Evolutionary conservation across 2,113 vertebrate species (phyloP).

Genomic region (Odocoileus hemionus): DNA sequence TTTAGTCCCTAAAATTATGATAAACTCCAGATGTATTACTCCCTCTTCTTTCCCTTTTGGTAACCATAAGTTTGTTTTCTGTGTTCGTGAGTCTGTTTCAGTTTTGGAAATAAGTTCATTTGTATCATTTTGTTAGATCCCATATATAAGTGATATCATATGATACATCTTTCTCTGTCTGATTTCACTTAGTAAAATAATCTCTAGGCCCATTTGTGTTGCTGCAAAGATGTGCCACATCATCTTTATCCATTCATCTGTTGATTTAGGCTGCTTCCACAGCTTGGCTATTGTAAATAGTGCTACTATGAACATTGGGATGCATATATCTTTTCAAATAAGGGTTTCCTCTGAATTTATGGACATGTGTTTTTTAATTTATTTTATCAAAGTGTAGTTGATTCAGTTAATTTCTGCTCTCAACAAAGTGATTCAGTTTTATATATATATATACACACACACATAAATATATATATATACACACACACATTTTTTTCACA

Average conservation of each 20-base stretch:
- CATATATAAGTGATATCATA: background rate
- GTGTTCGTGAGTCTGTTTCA: background rate
- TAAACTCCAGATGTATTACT: background rate
- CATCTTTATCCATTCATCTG: background rate
- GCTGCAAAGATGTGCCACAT: too few relatives aligned
- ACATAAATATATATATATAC: rapidly evolving
- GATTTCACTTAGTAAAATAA: background rate
- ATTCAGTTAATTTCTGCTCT: background rate
- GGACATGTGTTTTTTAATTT: background rate
- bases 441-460: background rate
- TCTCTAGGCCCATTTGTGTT: too few relatives aligned
- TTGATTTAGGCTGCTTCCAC: background rate
- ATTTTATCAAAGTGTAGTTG: background rate
- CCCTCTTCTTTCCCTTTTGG: background rate
- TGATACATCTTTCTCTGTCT: background rate
- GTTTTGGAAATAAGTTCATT: background rate
- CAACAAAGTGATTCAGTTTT: background rate
- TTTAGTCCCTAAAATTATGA: background rate
- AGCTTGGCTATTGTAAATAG: background rate
- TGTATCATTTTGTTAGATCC: background rate
- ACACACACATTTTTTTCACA: background rate
- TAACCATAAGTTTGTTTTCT: background rate
- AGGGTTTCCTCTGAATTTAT: background rate
- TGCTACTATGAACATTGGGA: background rate
- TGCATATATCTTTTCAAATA: background rate